Evolutionary conservation across 2,113 vertebrate species (phyloP).

Genomic region (Cephalopholis sonnerati): DNA sequence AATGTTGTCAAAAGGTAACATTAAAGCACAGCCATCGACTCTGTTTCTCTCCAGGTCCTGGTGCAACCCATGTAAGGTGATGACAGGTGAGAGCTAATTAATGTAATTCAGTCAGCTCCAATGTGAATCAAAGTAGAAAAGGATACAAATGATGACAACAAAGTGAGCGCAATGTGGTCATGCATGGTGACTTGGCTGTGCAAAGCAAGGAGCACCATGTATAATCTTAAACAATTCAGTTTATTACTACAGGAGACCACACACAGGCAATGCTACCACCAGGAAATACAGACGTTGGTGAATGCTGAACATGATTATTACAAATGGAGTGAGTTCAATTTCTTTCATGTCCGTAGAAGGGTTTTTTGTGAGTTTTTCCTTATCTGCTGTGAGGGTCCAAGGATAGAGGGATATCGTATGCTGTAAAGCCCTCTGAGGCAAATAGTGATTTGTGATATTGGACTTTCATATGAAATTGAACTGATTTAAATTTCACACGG

Average conservation of each 20-base stretch:
- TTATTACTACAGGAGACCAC: background rate
- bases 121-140: constrained; percentile 20
- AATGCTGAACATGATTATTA: background rate
- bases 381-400: too few species aligned
- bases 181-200: background rate
- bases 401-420: too few species aligned
- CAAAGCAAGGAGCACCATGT: background rate
- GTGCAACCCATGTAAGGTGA: constrained; percentile 15
- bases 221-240: background rate
- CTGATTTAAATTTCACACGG: too few species aligned
- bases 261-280: background rate
- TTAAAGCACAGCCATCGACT: background rate
- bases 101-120: constrained; percentile 30
- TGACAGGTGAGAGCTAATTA: constrained; percentile 50
- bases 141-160: constrained; percentile 24
- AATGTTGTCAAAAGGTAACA: constrained; percentile 36
- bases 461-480: background rate
- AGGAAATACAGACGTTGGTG: background rate
- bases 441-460: too few species aligned
- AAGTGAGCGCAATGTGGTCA: constrained; percentile 9
- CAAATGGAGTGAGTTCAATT: background rate
- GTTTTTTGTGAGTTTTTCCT: too few species aligned
- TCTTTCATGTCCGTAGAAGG: too few species aligned
- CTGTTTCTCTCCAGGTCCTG: constrained; percentile 9
- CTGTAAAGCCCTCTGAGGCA: too few species aligned